Evolutionary conservation across 2,888 invertebrate genomes (phyloP).

Genomic region (Dicyrtoma fusca): DNA sequence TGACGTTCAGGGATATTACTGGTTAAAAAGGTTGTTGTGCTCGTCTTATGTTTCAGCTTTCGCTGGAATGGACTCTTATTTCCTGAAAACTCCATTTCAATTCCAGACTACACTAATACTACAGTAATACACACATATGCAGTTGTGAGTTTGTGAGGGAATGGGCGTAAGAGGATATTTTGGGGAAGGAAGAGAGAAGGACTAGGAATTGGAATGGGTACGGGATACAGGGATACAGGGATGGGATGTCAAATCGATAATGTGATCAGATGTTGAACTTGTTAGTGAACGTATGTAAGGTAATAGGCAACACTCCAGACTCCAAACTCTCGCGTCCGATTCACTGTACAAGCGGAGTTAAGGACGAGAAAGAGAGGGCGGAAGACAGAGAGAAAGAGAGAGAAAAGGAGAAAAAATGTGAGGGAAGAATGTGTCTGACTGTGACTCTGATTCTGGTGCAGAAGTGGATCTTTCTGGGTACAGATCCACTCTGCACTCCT

Average conservation of each 20-base stretch:
- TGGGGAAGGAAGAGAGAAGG: neutral
- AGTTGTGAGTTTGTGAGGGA: neutral
- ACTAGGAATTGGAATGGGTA: neutral
- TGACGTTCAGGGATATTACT: too few relatives aligned
- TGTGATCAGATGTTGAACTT: constrained; percentile 52
- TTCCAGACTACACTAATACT: too few relatives aligned
- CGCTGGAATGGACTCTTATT: too few relatives aligned
- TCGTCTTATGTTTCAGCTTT: too few relatives aligned
- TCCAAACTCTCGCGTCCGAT: neutral
- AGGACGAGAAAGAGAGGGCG: neutral
- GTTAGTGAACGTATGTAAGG: constrained; percentile 42
- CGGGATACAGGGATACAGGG: constrained; percentile 8
- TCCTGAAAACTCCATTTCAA: too few relatives aligned
- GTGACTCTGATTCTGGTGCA: too few relatives aligned
- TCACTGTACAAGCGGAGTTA: neutral
- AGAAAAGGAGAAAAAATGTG: neutral
- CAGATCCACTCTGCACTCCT: neutral
- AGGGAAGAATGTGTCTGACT: neutral
- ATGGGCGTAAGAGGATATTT: neutral
- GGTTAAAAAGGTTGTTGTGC: too few relatives aligned
- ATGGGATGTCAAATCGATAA: constrained; percentile 54
- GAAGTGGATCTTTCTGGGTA: neutral
- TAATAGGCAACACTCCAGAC: constrained; percentile 6
- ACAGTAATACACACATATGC: too few relatives aligned
- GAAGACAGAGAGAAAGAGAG: neutral